Evolutionary conservation across 2,888 invertebrate species (phyloP), one percentile per base, ranked within the genome.

Genomic region (Epinotia demarniana): DNA sequence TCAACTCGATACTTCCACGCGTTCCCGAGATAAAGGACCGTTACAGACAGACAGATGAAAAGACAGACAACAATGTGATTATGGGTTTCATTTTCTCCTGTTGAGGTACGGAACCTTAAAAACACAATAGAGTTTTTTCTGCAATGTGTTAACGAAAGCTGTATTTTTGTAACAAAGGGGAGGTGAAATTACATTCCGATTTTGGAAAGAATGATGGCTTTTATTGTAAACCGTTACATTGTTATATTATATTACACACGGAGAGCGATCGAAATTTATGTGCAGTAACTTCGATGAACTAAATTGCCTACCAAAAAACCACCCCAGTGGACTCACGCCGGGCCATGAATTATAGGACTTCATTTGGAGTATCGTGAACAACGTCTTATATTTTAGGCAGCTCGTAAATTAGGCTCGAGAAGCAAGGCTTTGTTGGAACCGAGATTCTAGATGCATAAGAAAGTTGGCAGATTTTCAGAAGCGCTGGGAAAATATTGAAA

Each of bases 111-210:
- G 58, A 60, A 49, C 27, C 27, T 49, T 58, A 69, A 58, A 70
- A 70, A 68, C 68, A 68, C 58, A 68, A 68, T 58, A 16, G 68
- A 5, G 64, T 57, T 68, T 68, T 68, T 68, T 57, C 43, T 19
- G 53, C 39, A 23, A 19, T 19, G 43, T 16, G 49, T 64, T 43
- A 68, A 68, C 67, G 67, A 68, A 68, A 68, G 43, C 58, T 58
- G 23, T 68, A 62, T 43, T 23, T 67, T 19, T 61, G 33, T 61
- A 23, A 33, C 43, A 58, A 67, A 53, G 39, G 68, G 68, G 68
- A 33, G 57, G 19, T 23, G 55, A 43, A 57, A 68, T 68, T 68
- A 43, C 68, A 58, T 19, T 43, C 68, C 19, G 23, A 19, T 57
- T 68, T 66, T 53, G 16, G 46, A 5, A 55, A 58, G 68, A 68